These are phyloP conservation scores for Ophthalmotilapia sp. DNA, from an alignment of 2,113 vertebrate genomes.

Conservation along the genomic window DNA sequence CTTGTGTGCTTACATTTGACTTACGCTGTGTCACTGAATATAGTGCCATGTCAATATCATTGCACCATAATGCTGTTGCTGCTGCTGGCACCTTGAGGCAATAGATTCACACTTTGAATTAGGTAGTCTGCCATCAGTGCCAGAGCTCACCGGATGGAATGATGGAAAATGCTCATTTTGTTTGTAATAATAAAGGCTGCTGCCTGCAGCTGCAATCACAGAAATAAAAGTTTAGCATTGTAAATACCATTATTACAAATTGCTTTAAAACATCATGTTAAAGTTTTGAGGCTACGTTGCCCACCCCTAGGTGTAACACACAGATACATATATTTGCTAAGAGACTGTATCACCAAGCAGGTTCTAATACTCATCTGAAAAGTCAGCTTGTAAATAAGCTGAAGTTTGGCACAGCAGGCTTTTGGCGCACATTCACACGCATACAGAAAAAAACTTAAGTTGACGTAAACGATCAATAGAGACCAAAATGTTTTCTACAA, in stretches of 20 bases:
- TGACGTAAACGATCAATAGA: neutral
- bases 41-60: neutral
- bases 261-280: neutral
- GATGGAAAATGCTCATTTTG: neutral
- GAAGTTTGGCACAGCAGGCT: neutral
- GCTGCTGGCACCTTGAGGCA: neutral
- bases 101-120: neutral
- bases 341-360: neutral
- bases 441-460: neutral
- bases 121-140: neutral
- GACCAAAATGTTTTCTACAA: neutral
- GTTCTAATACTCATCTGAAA: neutral
- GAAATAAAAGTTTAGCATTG: neutral
- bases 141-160: neutral
- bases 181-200: neutral
- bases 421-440: neutral
- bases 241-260: neutral
- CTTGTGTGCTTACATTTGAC: neutral
- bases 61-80: neutral
- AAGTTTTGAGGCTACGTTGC: neutral
- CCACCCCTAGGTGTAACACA: neutral
- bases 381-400: neutral
- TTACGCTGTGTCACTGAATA: neutral
- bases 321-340: neutral
- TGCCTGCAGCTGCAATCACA: neutral